These are phyloP conservation scores for Argyrosomus regius DNA, from an alignment of 2,797 vertebrate species.

Conservation along the genomic window DNA sequence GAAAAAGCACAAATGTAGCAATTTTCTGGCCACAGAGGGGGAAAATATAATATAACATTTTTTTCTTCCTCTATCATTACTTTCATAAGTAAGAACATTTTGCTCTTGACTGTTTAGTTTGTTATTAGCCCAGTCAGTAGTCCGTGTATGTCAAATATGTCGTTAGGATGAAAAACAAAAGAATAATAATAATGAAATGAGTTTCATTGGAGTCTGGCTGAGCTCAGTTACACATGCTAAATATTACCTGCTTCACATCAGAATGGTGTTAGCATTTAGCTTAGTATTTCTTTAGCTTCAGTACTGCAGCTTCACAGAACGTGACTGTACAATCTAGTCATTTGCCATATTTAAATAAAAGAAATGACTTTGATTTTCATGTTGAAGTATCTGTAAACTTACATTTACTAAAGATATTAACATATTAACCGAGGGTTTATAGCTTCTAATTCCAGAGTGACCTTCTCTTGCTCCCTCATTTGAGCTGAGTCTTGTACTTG, in stretches of 20 bases:
- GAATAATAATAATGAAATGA: background rate
- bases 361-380: fast-evolving
- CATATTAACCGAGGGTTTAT: slow-evolving; percentile 11
- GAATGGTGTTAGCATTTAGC: background rate
- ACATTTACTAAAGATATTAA: slow-evolving; percentile 11
- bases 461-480: slow-evolving; percentile 11
- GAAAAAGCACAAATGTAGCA: too few species aligned
- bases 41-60: too few species aligned
- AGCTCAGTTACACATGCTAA: background rate
- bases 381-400: background rate
- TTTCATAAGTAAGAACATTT: too few species aligned
- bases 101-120: too few species aligned
- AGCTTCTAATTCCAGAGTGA: slow-evolving; percentile 15
- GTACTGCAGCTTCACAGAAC: background rate
- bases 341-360: background rate
- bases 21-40: too few species aligned
- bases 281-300: background rate
- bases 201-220: background rate
- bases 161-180: too few species aligned
- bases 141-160: too few species aligned
- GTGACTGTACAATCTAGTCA: background rate
- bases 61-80: too few species aligned
- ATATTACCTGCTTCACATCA: background rate
- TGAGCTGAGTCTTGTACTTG: slow-evolving; percentile 28
- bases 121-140: too few species aligned